Evolutionary conservation across 2,797 vertebrate species (phyloP).

Genomic region (Salarias fasciatus): DNA sequence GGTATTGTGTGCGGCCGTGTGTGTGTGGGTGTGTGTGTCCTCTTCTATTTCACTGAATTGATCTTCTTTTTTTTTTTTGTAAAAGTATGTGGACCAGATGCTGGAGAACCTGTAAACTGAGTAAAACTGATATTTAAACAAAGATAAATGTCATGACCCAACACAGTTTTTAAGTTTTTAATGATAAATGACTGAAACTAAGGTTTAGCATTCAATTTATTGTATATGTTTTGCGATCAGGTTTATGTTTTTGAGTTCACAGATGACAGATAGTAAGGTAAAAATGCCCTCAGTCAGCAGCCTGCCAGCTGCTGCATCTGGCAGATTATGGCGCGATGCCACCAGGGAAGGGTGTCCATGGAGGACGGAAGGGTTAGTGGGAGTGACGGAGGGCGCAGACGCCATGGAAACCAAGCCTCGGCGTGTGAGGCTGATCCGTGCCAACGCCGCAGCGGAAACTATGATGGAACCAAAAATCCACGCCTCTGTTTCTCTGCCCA

Average conservation of each 20-base stretch:
- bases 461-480: constrained; percentile 29
- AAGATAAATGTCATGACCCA: too few species aligned
- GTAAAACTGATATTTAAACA: too few species aligned
- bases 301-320: constrained; percentile 64
- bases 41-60: too few species aligned
- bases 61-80: too few species aligned
- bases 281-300: constrained; percentile 26
- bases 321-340: constrained; percentile 57
- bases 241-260: constrained; percentile 1
- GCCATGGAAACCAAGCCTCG: constrained; percentile 69
- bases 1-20: too few species aligned
- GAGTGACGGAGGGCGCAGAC: constrained; percentile 59
- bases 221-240: not conserved
- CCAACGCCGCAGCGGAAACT: constrained; percentile 21
- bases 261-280: constrained; percentile 22
- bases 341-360: constrained; percentile 43
- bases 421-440: constrained; percentile 53
- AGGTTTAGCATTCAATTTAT: not conserved
- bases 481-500: constrained; percentile 18
- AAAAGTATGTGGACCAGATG: too few species aligned
- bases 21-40: too few species aligned
- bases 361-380: constrained; percentile 59
- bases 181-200: too few species aligned
- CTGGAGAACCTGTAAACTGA: too few species aligned
- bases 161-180: too few species aligned